phyloP scores from a whole-genome alignment of 2,113 vertebrate species.

The Scartelaos histophorus region DNA sequence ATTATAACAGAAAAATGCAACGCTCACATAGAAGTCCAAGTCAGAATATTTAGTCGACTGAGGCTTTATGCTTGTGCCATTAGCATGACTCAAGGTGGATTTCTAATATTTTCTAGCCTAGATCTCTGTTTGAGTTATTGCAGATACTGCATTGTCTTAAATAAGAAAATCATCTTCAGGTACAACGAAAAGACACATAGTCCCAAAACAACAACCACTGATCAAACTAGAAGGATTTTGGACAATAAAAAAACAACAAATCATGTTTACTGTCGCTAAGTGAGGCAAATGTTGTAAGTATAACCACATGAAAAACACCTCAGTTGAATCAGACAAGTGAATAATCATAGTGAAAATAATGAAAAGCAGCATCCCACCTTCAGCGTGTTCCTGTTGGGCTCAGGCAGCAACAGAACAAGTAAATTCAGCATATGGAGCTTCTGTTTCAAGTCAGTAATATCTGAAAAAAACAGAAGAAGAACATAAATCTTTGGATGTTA shows the following conservation, averaged over 20 bases:
- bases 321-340: background rate
- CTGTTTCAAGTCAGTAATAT: conserved; percentile 85
- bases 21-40: too few relatives aligned
- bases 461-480: conserved; percentile 56
- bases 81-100: conserved; percentile 50
- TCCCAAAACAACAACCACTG: too few relatives aligned
- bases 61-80: conserved; percentile 39
- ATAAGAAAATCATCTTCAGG: background rate
- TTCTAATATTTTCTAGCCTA: conserved; percentile 31
- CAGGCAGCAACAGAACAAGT: conserved; percentile 86
- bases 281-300: too few relatives aligned
- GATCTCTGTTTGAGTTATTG: background rate
- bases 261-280: background rate
- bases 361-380: conserved; percentile 75
- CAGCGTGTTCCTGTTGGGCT: conserved; percentile 87
- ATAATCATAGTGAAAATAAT: background rate
- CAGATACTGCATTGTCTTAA: too few relatives aligned
- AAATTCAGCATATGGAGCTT: conserved; percentile 88
- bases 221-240: too few relatives aligned
- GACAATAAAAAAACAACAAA: background rate
- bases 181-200: too few relatives aligned
- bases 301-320: background rate
- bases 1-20: too few relatives aligned
- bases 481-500: conserved; percentile 16
- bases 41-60: conserved; percentile 57